A percentile compares a stretch with the other conserved stretches of the same genome.
These are phyloP conservation scores for Drosophila kohkoa DNA, from an alignment of 1,140 invertebrate genomes.

Conservation along the genomic window DNA sequence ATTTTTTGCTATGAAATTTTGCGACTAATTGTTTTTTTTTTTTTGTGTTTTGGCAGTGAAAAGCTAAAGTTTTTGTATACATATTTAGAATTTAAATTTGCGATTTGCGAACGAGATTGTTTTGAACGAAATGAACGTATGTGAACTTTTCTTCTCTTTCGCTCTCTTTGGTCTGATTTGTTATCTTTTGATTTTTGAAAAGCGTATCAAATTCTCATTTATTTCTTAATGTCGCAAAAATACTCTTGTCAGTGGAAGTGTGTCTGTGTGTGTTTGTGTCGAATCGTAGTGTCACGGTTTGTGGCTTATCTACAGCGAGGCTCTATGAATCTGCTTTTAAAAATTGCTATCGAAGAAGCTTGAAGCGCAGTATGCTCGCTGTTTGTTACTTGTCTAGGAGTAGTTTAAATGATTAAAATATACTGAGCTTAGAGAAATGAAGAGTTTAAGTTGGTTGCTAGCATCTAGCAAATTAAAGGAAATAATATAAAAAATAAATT, in stretches of 20 bases:
- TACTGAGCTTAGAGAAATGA: constrained; percentile 4
- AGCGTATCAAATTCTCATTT: constrained; percentile 54
- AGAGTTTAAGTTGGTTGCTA: constrained; percentile 1
- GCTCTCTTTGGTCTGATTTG: constrained; percentile 76
- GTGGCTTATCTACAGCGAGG: constrained; percentile 40
- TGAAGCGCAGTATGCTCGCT: constrained; percentile 30
- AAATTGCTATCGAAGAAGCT: constrained; percentile 39
- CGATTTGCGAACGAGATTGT: constrained; percentile 65
- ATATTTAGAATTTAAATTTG: constrained; percentile 37
- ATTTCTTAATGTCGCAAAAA: constrained; percentile 71
- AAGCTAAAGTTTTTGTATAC: constrained; percentile 41
- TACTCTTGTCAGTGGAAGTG: constrained; percentile 50
- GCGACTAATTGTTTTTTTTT: constrained; percentile 66
- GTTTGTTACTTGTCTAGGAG: constrained; percentile 11
- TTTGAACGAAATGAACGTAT: constrained; percentile 66
- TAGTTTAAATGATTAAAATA: constrained; percentile 19
- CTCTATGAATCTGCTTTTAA: constrained; percentile 23
- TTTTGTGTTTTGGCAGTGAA: constrained; percentile 51
- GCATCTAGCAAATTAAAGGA: constrained; percentile 22
- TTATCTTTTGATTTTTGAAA: constrained; percentile 53
- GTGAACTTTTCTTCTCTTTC: constrained; percentile 82
- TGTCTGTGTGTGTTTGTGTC: constrained; percentile 37
- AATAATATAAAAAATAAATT: constrained; percentile 27
- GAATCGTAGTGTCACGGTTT: constrained; percentile 20
- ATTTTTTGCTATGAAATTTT: constrained; percentile 58